Conservation (phyloP, 2,888 invertebrate genomes). For the Amphipyra berbera region DNA sequence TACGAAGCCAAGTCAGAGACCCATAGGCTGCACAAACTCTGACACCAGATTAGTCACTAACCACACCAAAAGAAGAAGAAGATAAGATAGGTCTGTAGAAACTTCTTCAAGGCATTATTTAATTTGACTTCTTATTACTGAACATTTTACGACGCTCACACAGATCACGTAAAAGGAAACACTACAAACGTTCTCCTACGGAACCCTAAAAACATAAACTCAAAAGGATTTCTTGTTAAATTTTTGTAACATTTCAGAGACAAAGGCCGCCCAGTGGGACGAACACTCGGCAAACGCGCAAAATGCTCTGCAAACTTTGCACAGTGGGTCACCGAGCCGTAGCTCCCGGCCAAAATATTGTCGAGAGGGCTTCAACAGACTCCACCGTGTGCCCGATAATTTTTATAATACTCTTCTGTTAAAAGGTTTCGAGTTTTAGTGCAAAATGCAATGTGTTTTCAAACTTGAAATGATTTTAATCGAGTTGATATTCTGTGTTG, state of each 20-base stretch:
- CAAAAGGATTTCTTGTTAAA: constrained; percentile 34
- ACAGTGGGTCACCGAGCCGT: constrained; percentile 58
- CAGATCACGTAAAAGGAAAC: neutral
- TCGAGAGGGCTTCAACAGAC: constrained; percentile 70
- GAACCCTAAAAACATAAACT: constrained; percentile 26
- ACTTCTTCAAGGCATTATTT: too few species aligned
- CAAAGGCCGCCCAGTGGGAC: constrained; percentile 63
- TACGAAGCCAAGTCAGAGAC: too few species aligned
- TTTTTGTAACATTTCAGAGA: constrained; percentile 44
- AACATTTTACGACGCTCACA: too few species aligned
- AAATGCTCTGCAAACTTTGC: constrained; percentile 68
- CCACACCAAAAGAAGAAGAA: too few species aligned
- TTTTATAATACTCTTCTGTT: constrained; percentile 78
- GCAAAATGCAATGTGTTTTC: constrained; percentile 47
- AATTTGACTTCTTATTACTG: too few species aligned
- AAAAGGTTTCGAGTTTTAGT: constrained; percentile 64
- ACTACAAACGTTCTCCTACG: neutral
- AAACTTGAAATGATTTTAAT: constrained; percentile 13
- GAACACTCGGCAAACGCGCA: constrained; percentile 59
- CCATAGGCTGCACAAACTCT: too few species aligned
- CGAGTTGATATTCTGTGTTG: neutral
- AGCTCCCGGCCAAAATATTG: constrained; percentile 78
- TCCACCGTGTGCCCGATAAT: constrained; percentile 77
- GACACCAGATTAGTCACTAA: too few species aligned
- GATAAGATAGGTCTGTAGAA: too few species aligned